Conservation (phyloP, 2,113 vertebrate species). For the Ammodytes marinus region DNA sequence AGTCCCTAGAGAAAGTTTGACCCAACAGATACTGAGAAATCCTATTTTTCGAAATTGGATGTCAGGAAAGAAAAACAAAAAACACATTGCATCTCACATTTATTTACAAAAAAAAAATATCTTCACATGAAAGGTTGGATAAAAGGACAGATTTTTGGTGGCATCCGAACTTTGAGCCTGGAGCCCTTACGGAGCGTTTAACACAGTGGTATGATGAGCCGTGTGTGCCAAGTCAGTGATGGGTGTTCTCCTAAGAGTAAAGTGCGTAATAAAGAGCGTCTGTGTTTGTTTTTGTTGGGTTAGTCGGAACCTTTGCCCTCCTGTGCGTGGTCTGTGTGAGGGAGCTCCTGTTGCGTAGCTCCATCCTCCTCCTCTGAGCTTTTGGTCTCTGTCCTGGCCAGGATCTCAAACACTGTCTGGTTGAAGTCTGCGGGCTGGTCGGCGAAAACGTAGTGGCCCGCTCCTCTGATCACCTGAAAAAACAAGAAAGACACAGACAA, state of each 20-base stretch:
- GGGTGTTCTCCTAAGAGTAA: constrained; percentile 44
- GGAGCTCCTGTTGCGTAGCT: not conserved
- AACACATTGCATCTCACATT: constrained; percentile 36
- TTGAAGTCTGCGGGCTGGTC: constrained; percentile 97
- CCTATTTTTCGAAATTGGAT: not conserved
- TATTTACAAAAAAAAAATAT: constrained; percentile 65
- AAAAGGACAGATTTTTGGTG: not conserved
- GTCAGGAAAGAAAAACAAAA: not conserved
- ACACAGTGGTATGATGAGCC: not conserved
- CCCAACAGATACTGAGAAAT: constrained; percentile 43
- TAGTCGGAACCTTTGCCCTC: not conserved
- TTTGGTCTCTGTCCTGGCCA: constrained; percentile 78
- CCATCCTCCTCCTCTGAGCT: not conserved
- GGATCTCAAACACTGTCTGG: constrained; percentile 90
- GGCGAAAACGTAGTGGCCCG: constrained; percentile 95
- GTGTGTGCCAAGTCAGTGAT: constrained; percentile 10
- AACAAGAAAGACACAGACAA: constrained; percentile 11
- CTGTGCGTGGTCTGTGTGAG: not conserved
- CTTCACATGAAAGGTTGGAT: constrained; percentile 21
- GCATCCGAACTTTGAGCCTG: constrained; percentile 23
- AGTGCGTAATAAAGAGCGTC: constrained; percentile 48
- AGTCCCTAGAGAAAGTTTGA: constrained; percentile 34
- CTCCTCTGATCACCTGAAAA: constrained; percentile 92
- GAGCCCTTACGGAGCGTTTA: not conserved
- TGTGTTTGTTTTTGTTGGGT: not conserved